These are phyloP conservation scores for Chrysotoxum bicinctum DNA, from an alignment of 2,888 invertebrate species.

Conservation along the genomic window DNA sequence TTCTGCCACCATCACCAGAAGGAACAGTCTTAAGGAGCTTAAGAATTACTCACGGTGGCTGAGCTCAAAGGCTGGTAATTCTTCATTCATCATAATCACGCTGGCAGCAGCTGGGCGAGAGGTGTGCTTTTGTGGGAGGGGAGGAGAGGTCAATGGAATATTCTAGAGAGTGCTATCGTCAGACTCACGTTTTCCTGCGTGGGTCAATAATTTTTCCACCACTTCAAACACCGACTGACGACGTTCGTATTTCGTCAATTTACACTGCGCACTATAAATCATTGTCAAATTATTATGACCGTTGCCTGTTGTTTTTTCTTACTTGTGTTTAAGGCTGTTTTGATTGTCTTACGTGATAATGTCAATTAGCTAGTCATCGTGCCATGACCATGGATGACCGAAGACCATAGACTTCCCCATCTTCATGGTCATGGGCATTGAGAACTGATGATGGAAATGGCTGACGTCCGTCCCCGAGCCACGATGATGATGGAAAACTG, in stretches of 20 bases:
- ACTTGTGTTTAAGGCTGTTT: constrained; percentile 8
- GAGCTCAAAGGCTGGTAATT: constrained; percentile 39
- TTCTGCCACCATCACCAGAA: constrained; percentile 38
- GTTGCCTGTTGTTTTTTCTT: constrained; percentile 39
- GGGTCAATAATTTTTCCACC: constrained; percentile 64
- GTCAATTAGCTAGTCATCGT: constrained; percentile 72
- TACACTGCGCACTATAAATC: constrained; percentile 68
- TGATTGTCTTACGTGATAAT: constrained; percentile 71
- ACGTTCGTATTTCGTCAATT: constrained; percentile 64
- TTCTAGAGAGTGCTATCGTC: constrained; percentile 30
- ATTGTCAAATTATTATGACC: constrained; percentile 72
- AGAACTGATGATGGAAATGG: neutral
- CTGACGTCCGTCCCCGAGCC: neutral
- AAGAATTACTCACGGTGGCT: constrained; percentile 25
- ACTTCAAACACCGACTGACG: neutral
- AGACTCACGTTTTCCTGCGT: constrained; percentile 68
- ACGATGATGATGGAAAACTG: constrained; percentile 21
- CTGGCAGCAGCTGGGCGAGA: constrained; percentile 27
- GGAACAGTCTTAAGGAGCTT: constrained; percentile 25
- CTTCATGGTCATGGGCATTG: constrained; percentile 30
- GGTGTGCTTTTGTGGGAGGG: constrained; percentile 26
- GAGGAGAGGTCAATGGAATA: constrained; percentile 33
- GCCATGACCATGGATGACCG: constrained; percentile 30
- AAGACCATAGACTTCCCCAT: constrained; percentile 12
- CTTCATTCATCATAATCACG: constrained; percentile 72